A percentile compares a stretch with the other conserved stretches of the same genome.
Conservation (phyloP, 2,797 vertebrate genomes). For the Varecia variegata region DNA sequence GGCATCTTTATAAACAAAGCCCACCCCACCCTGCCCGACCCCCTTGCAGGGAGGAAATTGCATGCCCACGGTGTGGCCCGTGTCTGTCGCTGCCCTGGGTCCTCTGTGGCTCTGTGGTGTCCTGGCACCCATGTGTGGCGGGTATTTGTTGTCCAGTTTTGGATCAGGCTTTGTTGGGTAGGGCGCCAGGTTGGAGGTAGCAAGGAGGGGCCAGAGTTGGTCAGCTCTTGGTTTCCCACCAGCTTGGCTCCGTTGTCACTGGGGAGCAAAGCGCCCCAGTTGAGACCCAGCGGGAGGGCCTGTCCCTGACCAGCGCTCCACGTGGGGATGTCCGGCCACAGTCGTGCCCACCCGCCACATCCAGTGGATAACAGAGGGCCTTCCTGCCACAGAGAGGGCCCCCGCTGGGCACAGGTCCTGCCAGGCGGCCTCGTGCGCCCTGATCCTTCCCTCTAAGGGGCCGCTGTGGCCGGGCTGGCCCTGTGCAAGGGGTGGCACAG, state of each 20-base stretch:
- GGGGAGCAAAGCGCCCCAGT: neutral
- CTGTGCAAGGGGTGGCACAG: neutral
- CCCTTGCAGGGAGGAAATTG: neutral
- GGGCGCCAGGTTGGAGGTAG: accelerated
- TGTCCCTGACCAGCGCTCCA: neutral
- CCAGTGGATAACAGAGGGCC: neutral
- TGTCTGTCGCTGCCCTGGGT: neutral
- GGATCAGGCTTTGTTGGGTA: neutral
- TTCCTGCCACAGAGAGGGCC: no score
- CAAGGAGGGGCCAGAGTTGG: neutral
- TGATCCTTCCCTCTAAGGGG: neutral
- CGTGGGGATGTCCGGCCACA: neutral
- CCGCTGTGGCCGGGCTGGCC: neutral
- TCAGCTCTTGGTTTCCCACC: neutral
- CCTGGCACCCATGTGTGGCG: accelerated
- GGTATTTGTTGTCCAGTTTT: neutral
- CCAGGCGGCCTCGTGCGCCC: neutral
- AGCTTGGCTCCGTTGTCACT: neutral
- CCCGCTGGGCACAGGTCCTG: accelerated
- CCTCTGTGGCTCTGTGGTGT: neutral
- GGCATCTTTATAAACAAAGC: neutral
- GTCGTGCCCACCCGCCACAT: neutral
- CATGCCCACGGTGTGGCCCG: accelerated
- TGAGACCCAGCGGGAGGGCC: no score
- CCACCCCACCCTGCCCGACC: accelerated